Conservation (phyloP, 2,113 vertebrate genomes). For the Ploceus nigricollis region DNA sequence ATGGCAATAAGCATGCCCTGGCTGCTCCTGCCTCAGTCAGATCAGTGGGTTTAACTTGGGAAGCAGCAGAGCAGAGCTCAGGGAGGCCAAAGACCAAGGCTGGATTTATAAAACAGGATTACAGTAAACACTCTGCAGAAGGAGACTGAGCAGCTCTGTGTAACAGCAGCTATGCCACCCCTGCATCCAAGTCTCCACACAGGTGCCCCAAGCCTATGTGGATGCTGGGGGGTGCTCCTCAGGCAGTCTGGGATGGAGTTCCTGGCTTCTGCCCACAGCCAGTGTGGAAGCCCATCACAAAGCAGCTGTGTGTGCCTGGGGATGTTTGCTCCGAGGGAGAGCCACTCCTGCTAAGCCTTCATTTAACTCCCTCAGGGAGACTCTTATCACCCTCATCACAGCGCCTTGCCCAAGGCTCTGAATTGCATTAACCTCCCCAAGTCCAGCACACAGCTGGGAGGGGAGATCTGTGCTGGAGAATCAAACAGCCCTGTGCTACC, state of each 20-base stretch:
- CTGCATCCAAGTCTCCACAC: neutral
- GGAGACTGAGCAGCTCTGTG: neutral
- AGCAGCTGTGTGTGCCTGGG: neutral
- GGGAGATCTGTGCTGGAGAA: neutral
- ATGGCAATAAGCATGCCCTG: neutral
- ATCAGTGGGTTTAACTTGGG: neutral
- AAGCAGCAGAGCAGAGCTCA: slow-evolving; percentile 2
- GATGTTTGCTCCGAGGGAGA: neutral
- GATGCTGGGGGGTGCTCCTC: neutral
- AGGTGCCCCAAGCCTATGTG: fast-evolving
- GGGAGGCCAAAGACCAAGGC: neutral
- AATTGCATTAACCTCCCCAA: neutral
- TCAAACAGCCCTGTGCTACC: fast-evolving
- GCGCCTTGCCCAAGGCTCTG: fast-evolving
- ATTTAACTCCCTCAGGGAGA: neutral
- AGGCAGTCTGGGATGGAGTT: neutral
- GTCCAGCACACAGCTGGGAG: neutral
- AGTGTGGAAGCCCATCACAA: fast-evolving
- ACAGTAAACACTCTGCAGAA: neutral
- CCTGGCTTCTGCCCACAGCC: neutral
- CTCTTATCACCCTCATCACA: neutral
- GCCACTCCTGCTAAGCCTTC: neutral
- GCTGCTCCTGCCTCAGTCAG: neutral
- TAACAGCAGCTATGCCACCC: neutral
- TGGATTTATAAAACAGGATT: slow-evolving; percentile 22